A percentile compares a stretch with the other conserved stretches of the same genome.
These are phyloP conservation scores for Holacanthus passer DNA, from an alignment of 2,113 vertebrate species.

Conservation along the genomic window DNA sequence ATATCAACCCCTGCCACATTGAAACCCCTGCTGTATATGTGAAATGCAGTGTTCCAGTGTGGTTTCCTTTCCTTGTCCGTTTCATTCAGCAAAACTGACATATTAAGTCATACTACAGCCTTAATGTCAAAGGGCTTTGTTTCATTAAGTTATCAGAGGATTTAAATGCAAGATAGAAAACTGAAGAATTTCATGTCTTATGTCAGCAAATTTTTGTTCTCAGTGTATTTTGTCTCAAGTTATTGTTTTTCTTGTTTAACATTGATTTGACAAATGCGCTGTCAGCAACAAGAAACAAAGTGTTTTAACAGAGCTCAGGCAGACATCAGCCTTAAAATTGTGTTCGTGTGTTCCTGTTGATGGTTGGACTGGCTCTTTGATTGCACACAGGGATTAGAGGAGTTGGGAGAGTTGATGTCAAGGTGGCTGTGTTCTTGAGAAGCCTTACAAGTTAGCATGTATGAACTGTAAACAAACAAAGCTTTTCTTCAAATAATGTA, in stretches of 20 bases:
- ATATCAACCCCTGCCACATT: background rate
- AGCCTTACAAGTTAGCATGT: constrained; percentile 54
- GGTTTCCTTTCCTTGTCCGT: background rate
- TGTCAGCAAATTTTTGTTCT: background rate
- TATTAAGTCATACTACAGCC: constrained; percentile 6
- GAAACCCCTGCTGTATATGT: background rate
- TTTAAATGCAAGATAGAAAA: background rate
- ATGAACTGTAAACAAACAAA: constrained; percentile 25
- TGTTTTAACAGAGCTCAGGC: background rate
- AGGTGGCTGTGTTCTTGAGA: constrained; percentile 26
- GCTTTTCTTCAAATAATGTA: constrained; percentile 41
- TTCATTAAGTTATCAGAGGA: background rate
- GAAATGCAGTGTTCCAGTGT: background rate
- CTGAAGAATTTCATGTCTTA: background rate
- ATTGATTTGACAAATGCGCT: background rate
- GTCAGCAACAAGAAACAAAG: background rate
- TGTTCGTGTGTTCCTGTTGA: background rate
- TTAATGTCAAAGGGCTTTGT: constrained; percentile 31
- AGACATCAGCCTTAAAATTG: constrained; percentile 29
- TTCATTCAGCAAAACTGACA: background rate
- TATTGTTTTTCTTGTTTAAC: constrained; percentile 3
- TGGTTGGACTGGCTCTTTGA: background rate
- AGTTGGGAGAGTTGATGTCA: background rate
- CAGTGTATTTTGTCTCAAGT: background rate
- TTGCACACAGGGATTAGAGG: background rate